Conservation (phyloP, 2,888 invertebrate genomes). For the Volucella zonaria region DNA sequence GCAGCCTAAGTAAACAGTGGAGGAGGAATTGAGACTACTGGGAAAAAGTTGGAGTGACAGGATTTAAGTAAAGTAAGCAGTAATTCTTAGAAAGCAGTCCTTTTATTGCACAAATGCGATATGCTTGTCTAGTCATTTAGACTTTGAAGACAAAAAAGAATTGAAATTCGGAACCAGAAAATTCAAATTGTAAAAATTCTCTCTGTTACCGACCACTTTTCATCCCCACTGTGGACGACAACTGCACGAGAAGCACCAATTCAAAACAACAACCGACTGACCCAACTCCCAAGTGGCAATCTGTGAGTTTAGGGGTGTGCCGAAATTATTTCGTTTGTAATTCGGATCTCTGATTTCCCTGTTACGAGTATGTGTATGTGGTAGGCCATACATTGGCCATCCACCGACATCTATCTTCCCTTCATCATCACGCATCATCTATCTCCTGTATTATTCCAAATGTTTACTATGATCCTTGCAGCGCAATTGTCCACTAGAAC, state of each 20-base stretch:
- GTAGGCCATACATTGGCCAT: conserved; percentile 13
- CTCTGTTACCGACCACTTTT: neutral
- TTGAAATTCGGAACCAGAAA: neutral
- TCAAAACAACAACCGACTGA: conserved; percentile 52
- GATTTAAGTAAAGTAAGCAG: too few relatives aligned
- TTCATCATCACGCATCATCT: conserved; percentile 11
- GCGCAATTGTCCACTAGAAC: conserved; percentile 24
- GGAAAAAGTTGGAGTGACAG: too few relatives aligned
- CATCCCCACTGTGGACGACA: neutral
- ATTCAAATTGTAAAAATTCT: neutral
- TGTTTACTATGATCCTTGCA: conserved; percentile 17
- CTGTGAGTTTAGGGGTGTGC: conserved; percentile 54
- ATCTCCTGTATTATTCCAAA: conserved; percentile 42
- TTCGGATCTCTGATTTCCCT: conserved; percentile 14
- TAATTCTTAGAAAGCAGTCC: too few relatives aligned
- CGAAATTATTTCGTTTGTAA: conserved; percentile 50
- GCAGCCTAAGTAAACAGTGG: too few relatives aligned
- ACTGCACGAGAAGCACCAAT: conserved; percentile 53
- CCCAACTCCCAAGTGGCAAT: conserved; percentile 61
- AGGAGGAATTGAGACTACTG: too few relatives aligned
- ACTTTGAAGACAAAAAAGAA: too few relatives aligned
- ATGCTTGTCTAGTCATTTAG: too few relatives aligned
- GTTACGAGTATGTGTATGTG: neutral
- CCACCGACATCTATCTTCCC: conserved; percentile 13
- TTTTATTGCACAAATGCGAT: too few relatives aligned